phyloP scores from a whole-genome alignment of 2,113 vertebrate genomes.

The Synodontis membranacea region DNA sequence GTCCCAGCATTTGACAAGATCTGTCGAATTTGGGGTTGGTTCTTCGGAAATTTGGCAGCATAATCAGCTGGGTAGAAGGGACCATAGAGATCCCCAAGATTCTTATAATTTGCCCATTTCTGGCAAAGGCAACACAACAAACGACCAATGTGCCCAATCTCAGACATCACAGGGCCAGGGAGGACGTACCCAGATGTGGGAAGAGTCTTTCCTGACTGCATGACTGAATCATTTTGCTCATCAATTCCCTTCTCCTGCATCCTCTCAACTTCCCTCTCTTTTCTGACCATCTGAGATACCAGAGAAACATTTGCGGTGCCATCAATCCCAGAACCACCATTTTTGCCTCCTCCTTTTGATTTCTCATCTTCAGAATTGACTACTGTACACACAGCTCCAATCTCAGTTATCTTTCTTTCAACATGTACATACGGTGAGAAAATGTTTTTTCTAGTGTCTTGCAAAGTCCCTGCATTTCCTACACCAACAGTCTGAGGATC shows the following conservation, averaged over 20 bases:
- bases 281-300: slow-evolving; percentile 65
- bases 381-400: slow-evolving; percentile 91
- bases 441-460: slow-evolving; percentile 66
- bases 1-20: slow-evolving; percentile 59
- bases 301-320: slow-evolving; percentile 61
- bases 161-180: slow-evolving; percentile 88
- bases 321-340: slow-evolving; percentile 60
- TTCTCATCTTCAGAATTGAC: slow-evolving; percentile 93
- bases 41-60: slow-evolving; percentile 89
- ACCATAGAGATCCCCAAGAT: slow-evolving; percentile 96
- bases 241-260: slow-evolving; percentile 61
- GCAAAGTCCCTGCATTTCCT: slow-evolving; percentile 52
- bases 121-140: slow-evolving; percentile 96
- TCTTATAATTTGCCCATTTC: slow-evolving; percentile 97
- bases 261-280: slow-evolving; percentile 68
- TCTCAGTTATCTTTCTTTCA: slow-evolving; percentile 89
- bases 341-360: slow-evolving; percentile 64
- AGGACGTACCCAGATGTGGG: slow-evolving; percentile 89
- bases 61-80: slow-evolving; percentile 97
- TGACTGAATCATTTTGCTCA: slow-evolving; percentile 66
- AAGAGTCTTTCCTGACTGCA: slow-evolving; percentile 86
- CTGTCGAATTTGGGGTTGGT: slow-evolving; percentile 81
- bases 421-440: slow-evolving; percentile 97
- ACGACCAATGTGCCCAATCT: slow-evolving; percentile 85
- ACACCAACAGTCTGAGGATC: slow-evolving; percentile 55